Percentiles rank a stretch among this genome's conserved stretches.
Conservation (phyloP, 2,888 invertebrate species). For the Torymus aiolomorphi region DNA sequence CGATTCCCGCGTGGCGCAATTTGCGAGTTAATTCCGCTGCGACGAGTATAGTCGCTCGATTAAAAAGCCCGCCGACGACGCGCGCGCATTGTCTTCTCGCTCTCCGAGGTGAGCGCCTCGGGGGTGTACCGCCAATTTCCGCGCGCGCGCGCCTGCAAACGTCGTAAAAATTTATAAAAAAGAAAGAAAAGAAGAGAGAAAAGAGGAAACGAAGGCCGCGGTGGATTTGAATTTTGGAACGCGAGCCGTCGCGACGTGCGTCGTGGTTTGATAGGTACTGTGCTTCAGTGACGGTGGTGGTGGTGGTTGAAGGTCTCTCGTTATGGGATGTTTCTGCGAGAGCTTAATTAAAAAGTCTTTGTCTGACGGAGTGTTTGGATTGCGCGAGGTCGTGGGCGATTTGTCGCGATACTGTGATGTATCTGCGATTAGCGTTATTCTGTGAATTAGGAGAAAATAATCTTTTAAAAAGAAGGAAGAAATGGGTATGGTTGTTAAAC, state of each 20-base stretch:
- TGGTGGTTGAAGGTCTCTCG: no score
- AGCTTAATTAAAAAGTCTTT: no score
- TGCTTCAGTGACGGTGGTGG: no score
- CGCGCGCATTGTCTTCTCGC: slow-evolving; percentile 69
- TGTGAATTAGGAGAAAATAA: no score
- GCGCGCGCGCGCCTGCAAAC: slow-evolving; percentile 37
- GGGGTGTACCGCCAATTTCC: slow-evolving; percentile 33
- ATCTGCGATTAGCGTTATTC: no score
- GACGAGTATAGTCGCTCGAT: slow-evolving; percentile 63
- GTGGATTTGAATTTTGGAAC: slow-evolving; percentile 20
- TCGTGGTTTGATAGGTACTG: no score
- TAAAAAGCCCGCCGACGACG: slow-evolving; percentile 67
- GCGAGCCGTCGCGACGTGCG: neutral
- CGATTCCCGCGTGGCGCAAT: slow-evolving; percentile 71
- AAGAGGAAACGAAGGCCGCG: neutral
- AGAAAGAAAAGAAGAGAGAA: neutral
- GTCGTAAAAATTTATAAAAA: slow-evolving; percentile 53
- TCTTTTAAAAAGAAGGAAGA: no score
- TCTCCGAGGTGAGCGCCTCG: slow-evolving; percentile 59
- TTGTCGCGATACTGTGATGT: no score
- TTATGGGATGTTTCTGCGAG: no score
- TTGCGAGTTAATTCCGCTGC: slow-evolving; percentile 72
- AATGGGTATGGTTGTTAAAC: no score
- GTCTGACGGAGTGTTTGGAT: no score
- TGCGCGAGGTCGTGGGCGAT: no score